Conservation (phyloP, 2,888 invertebrate genomes). For the Xestia sexstrigata region DNA sequence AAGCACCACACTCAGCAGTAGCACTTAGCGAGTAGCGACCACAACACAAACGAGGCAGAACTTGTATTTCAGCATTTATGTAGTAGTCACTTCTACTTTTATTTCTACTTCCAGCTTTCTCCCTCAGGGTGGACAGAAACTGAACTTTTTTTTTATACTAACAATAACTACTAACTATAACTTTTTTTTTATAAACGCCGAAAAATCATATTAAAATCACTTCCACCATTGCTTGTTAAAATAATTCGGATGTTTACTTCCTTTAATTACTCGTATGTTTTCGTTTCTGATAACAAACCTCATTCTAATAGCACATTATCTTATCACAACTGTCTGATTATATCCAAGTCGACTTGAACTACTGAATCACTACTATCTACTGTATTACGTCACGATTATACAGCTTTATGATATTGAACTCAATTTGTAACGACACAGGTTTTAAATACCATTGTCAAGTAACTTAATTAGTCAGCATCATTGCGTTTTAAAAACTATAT, state of each 20-base stretch:
- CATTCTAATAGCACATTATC: conserved; percentile 33
- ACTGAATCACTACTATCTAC: conserved; percentile 43
- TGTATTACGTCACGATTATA: conserved; percentile 9
- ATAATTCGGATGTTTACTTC: background rate
- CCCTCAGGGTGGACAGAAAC: background rate
- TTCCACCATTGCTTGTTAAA: background rate
- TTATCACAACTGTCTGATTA: conserved; percentile 53
- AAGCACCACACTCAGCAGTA: no score
- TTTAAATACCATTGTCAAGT: background rate
- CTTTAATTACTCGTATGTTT: conserved; percentile 1
- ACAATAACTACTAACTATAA: no score
- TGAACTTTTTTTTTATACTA: background rate
- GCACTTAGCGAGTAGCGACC: no score
- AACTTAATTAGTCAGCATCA: background rate
- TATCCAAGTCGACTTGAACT: conserved; percentile 42
- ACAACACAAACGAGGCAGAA: background rate
- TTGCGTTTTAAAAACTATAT: background rate
- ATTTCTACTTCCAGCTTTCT: background rate
- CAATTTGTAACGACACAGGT: background rate
- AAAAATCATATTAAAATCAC: background rate
- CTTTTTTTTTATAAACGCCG: no score
- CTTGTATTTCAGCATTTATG: no score
- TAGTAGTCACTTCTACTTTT: no score
- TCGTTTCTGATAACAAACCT: conserved; percentile 13
- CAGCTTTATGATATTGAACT: conserved; percentile 21